Evolutionary conservation across 2,888 invertebrate genomes (phyloP).

Genomic region (Meiosimyza decipiens): DNA sequence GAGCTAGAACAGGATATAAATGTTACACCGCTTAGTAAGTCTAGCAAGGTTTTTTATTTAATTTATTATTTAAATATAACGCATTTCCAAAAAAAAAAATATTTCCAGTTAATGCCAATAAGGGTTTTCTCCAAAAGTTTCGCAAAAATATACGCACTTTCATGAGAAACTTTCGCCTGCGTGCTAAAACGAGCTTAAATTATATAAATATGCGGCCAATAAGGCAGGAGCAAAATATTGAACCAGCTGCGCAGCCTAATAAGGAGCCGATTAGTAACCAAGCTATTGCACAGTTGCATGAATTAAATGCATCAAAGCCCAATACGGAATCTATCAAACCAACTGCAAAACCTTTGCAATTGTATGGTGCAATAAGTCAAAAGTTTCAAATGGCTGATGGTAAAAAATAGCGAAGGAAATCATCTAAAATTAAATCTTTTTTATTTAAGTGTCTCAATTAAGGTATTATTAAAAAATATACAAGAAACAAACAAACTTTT

Average conservation of each 20-base stretch:
- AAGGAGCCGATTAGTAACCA: constrained; percentile 33
- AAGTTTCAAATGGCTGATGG: constrained; percentile 48
- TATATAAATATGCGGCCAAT: constrained; percentile 7
- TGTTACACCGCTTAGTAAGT: constrained; percentile 51
- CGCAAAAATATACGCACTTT: constrained; percentile 39
- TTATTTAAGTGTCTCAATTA: too few relatives aligned
- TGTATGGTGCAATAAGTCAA: constrained; percentile 53
- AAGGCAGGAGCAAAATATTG: not conserved
- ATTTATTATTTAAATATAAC: too few relatives aligned
- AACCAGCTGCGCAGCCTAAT: too few relatives aligned
- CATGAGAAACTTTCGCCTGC: constrained; percentile 29
- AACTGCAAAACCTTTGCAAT: constrained; percentile 37
- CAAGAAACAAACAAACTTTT: too few relatives aligned
- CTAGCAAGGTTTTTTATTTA: not conserved
- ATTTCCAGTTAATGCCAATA: not conserved
- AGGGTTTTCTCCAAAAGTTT: constrained; percentile 40
- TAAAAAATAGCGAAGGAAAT: not conserved
- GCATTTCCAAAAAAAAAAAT: not conserved
- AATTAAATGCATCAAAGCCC: not conserved
- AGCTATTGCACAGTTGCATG: not conserved
- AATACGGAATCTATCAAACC: not conserved
- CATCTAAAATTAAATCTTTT: not conserved
- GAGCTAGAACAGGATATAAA: constrained; percentile 49
- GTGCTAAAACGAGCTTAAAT: constrained; percentile 12
- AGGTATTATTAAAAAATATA: too few relatives aligned